Evolutionary conservation across 2,113 vertebrate genomes (phyloP), one percentile per base, ranked within the genome.

Genomic region (Phrynocephalus versicolor): DNA sequence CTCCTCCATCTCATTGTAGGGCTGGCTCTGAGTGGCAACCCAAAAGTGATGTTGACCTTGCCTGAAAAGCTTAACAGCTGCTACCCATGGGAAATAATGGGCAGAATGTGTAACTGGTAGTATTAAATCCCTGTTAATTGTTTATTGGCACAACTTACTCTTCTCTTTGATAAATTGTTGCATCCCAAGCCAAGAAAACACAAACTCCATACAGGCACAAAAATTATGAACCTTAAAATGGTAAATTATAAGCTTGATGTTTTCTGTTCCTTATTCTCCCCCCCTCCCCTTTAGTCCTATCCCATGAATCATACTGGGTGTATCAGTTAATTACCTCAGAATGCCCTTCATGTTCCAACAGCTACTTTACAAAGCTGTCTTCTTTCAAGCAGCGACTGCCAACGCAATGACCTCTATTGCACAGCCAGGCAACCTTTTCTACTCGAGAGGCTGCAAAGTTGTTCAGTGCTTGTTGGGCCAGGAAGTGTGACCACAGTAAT

Each of bases 401-500:
- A 83, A 58, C 81, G 80, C 89, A 89, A 87, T 85, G 94, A 96
- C 95, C 95, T 94, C 92, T 62, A 37, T 91, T 92, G 91, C 94
- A 92, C 91, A 93, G 88, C 94, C 87, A n/a, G 92, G 88, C 93
- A 95, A 96, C 96, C 95, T 93, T 74, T 92, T 94, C 94, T 94
- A 87, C 95, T 92, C 83, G 93, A 93, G 93, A 95, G 90, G 87
- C 90, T 91, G 71, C 89, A 92, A 88, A 90, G 95, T 91, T 82
- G 91, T 94, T 89, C 88, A 89, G 72, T 60, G 92, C 94, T 94
- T 92, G 93, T 93, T 95, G 96, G 90, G 94, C 96, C 93, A 94
- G 95, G 94, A 96, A 95, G 95, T 96, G 97, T 96, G 96, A 97
- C 96, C 95, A 93, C 93, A 96, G 94, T 94, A 95, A 97, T 97